Conservation (phyloP, 2,113 vertebrate genomes). For the human region GRCh38 chr3:25302001-25302500, state of each 20-base stretch:
- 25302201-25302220: neutral
- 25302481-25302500: neutral
- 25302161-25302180: neutral
- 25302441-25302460: neutral
- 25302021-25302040: neutral
- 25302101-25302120: neutral
- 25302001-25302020: neutral
- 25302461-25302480: neutral
- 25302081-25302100: neutral
- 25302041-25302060: neutral
- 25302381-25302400: neutral
- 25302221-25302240: neutral
- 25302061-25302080: neutral
- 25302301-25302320: neutral
- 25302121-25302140: neutral
- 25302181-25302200: neutral
- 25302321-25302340: neutral
- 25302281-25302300: neutral
- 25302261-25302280: neutral
- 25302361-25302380: neutral
- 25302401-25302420: neutral
- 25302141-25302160: neutral
- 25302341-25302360: neutral
- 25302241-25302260: neutral
- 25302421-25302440: neutral